A percentile compares a stretch with the other conserved stretches of the same genome.
Evolutionary conservation across 2,888 invertebrate genomes (phyloP).

Genomic region (Orchesella flavescens): DNA sequence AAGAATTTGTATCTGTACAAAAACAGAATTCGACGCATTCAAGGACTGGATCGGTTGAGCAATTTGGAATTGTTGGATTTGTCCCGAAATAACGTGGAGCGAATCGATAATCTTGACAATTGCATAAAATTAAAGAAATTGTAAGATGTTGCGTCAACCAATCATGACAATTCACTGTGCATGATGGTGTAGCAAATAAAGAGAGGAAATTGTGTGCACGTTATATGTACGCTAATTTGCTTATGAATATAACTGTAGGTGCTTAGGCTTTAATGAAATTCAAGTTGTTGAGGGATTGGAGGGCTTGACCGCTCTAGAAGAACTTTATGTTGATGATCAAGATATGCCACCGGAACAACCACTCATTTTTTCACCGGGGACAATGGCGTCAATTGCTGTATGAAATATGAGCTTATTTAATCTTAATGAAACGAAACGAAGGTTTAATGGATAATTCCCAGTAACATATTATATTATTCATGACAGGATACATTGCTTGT

Average conservation of each 20-base stretch:
- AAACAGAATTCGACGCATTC: conserved; percentile 84
- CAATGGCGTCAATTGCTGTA: conserved; percentile 78
- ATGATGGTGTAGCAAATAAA: no score
- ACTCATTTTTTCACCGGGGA: conserved; percentile 82
- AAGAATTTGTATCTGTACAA: conserved; percentile 80
- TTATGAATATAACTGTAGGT: conserved; percentile 59
- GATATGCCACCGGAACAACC: conserved; percentile 77
- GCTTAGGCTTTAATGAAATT: conserved; percentile 81
- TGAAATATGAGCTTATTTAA: neutral
- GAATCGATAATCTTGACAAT: conserved; percentile 77
- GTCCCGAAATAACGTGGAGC: conserved; percentile 78
- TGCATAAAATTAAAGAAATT: conserved; percentile 83
- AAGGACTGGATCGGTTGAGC: conserved; percentile 80
- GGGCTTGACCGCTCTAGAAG: conserved; percentile 78
- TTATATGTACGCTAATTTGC: neutral
- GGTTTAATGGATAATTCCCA: neutral
- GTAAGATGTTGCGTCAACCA: conserved; percentile 75
- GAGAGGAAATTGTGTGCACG: neutral
- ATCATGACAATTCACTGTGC: no score
- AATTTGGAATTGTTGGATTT: conserved; percentile 79
- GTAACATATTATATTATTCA: no score
- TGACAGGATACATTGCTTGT: conserved; percentile 74
- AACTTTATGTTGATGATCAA: conserved; percentile 83
- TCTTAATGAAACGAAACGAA: neutral
- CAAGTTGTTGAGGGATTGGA: conserved; percentile 82